These are phyloP conservation scores for Tipula lateralis DNA, from an alignment of 2,888 invertebrate species.

Conservation along the genomic window DNA sequence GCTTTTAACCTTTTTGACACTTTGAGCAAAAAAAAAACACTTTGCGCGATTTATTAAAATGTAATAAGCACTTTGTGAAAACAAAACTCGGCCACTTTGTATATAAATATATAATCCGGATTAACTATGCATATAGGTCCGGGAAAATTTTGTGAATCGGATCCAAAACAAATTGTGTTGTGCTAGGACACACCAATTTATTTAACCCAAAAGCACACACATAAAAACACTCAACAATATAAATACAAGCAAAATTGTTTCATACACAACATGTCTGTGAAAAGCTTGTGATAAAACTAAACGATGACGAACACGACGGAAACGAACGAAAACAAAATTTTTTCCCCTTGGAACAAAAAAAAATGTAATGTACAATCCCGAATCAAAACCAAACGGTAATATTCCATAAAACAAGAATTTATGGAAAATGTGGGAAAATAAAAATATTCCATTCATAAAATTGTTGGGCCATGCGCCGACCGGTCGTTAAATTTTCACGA, in stretches of 20 bases:
- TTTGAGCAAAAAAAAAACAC: background rate
- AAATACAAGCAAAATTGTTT: background rate
- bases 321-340: background rate
- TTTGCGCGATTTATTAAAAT: background rate
- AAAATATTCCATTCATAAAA: background rate
- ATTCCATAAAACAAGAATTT: background rate
- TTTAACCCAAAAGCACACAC: background rate
- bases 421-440: background rate
- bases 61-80: background rate
- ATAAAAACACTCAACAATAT: background rate
- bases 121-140: background rate
- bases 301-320: background rate
- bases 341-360: background rate
- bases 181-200: background rate
- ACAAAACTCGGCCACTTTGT: background rate
- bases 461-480: background rate
- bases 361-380: too few relatives aligned
- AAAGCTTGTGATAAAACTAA: conserved; percentile 24
- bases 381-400: background rate
- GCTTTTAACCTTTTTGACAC: background rate
- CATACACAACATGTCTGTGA: background rate
- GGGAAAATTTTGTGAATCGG: background rate
- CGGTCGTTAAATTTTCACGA: background rate
- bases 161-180: background rate
- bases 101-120: background rate